These are phyloP conservation scores for Zele albiditarsus DNA, from an alignment of 2,888 invertebrate species.

Conservation along the genomic window DNA sequence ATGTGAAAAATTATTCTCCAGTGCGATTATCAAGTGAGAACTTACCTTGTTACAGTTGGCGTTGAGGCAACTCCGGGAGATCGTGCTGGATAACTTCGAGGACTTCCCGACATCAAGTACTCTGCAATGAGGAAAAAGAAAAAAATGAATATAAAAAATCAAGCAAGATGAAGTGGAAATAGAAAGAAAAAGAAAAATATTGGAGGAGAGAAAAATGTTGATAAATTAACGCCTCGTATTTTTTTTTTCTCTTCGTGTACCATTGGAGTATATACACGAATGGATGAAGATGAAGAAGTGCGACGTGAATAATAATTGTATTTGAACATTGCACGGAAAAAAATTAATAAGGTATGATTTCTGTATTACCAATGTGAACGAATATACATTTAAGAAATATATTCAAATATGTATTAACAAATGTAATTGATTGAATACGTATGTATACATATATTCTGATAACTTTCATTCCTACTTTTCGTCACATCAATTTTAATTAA, in stretches of 20 bases:
- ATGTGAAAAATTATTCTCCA: slow-evolving; percentile 17
- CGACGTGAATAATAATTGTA: neutral
- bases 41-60: slow-evolving; percentile 67
- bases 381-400: too few relatives aligned
- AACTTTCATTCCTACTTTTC: too few relatives aligned
- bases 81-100: slow-evolving; percentile 68
- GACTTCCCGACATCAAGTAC: slow-evolving; percentile 71
- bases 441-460: too few relatives aligned
- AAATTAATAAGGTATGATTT: too few relatives aligned
- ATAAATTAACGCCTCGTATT: neutral
- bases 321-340: too few relatives aligned
- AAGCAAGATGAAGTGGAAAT: neutral
- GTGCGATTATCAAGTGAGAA: slow-evolving; percentile 31
- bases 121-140: slow-evolving; percentile 60
- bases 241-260: neutral
- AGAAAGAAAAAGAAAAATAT: neutral
- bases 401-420: too few relatives aligned
- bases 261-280: neutral
- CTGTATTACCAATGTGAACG: too few relatives aligned
- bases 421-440: too few relatives aligned
- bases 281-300: neutral
- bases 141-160: slow-evolving; percentile 15
- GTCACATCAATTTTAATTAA: too few relatives aligned
- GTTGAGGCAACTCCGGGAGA: slow-evolving; percentile 67
- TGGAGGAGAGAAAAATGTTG: neutral